Conservation (phyloP, 2,888 invertebrate species). For the Frankliniella fusca region DNA sequence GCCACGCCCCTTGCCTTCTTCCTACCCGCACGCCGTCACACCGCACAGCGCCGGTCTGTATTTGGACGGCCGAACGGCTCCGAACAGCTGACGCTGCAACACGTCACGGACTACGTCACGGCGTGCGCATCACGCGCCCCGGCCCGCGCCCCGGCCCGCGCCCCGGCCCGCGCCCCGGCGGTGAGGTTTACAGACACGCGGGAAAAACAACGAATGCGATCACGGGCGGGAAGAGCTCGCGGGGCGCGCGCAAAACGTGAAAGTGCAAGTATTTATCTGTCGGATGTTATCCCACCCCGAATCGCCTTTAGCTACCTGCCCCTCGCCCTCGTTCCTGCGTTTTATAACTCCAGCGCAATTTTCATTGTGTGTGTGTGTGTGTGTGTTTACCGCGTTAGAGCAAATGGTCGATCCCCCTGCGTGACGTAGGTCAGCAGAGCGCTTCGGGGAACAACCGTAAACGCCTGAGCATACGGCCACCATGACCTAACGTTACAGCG, state of each 20-base stretch:
- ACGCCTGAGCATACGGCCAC: no score
- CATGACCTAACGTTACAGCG: no score
- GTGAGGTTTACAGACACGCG: slow-evolving; percentile 8
- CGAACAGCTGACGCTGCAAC: slow-evolving; percentile 7
- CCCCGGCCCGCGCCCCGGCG: background rate
- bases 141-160: background rate
- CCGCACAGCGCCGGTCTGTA: slow-evolving; percentile 21
- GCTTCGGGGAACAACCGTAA: no score
- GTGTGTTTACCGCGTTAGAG: no score
- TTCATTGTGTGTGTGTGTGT: no score
- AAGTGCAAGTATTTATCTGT: no score
- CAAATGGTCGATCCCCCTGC: no score
- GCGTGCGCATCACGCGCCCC: slow-evolving; percentile 1
- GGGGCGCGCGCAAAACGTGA: background rate
- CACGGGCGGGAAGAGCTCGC: background rate
- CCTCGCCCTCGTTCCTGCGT: no score
- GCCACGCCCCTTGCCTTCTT: background rate
- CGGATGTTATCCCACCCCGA: no score
- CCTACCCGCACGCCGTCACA: background rate
- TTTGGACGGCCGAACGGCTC: background rate
- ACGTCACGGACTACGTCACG: slow-evolving; percentile 16
- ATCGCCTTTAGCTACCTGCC: no score
- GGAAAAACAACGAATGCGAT: background rate
- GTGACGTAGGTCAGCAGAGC: no score
- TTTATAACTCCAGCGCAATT: no score